phyloP scores from a whole-genome alignment of 2,797 vertebrate species.

The Macroramphosus scolopax region DNA sequence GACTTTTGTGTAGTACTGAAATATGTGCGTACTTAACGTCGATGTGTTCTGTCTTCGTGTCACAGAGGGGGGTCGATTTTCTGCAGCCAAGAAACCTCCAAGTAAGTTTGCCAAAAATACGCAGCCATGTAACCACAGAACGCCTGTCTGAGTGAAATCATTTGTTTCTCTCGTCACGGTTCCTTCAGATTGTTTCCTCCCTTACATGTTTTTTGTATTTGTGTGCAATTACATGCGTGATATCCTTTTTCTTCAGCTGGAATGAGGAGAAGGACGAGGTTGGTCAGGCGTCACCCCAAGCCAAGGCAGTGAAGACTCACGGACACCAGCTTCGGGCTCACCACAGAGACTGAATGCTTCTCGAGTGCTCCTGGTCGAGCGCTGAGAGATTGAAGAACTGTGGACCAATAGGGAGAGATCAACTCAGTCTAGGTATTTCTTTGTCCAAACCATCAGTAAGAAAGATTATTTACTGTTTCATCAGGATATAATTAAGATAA shows the following conservation, averaged over 20 bases:
- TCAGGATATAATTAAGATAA: slow-evolving; percentile 37
- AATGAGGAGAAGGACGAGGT: slow-evolving; percentile 44
- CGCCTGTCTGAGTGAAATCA: no score
- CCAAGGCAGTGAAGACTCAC: slow-evolving; percentile 42
- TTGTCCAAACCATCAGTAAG: slow-evolving; percentile 30
- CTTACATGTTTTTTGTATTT: slow-evolving; percentile 4
- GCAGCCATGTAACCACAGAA: no score
- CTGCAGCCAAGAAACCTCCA: slow-evolving; percentile 55
- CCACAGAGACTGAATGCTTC: slow-evolving; percentile 45
- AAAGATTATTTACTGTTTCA: slow-evolving; percentile 36
- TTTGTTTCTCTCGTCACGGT: no score
- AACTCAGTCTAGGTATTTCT: slow-evolving; percentile 30
- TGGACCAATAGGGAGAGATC: slow-evolving; percentile 37
- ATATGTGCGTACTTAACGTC: background rate
- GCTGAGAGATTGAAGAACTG: slow-evolving; percentile 25
- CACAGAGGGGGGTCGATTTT: slow-evolving; percentile 50
- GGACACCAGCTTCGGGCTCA: slow-evolving; percentile 26
- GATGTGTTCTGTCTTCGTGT: slow-evolving; percentile 15
- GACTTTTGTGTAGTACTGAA: background rate
- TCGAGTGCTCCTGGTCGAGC: slow-evolving; percentile 53
- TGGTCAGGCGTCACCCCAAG: slow-evolving; percentile 56
- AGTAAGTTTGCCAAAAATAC: slow-evolving; percentile 42
- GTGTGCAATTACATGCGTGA: background rate
- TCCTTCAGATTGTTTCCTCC: background rate
- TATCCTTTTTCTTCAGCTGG: slow-evolving; percentile 31